phyloP scores from a whole-genome alignment of 2,797 vertebrate species.

The Ctenopoma kingsleyae region DNA sequence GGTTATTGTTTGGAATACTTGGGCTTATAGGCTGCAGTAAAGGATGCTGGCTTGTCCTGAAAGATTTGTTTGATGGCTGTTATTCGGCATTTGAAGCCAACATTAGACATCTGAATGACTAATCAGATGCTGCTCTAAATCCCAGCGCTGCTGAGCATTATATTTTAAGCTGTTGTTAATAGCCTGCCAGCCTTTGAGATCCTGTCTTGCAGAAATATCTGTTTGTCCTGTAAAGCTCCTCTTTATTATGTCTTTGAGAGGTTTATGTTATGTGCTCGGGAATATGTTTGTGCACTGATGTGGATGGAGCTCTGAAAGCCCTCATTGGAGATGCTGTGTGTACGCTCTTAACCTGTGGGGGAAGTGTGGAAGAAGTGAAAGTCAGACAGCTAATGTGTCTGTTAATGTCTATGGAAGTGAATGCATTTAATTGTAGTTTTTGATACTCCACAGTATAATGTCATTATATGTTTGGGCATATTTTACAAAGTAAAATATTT shows the following conservation, averaged over 20 bases:
- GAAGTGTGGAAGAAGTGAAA: slow-evolving; percentile 2
- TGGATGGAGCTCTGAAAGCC: neutral
- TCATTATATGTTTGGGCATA: too few species aligned
- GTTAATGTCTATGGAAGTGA: neutral
- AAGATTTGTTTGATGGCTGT: slow-evolving; percentile 45
- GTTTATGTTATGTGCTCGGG: slow-evolving; percentile 1
- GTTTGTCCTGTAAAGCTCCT: slow-evolving; percentile 4
- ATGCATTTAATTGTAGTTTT: neutral
- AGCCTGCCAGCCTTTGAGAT: slow-evolving; percentile 23
- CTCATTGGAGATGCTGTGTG: neutral
- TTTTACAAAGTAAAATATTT: too few species aligned
- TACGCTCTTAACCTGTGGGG: neutral
- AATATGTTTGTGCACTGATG: slow-evolving; percentile 2
- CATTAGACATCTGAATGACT: slow-evolving; percentile 49
- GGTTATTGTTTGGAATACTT: slow-evolving; percentile 56
- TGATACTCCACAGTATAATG: neutral
- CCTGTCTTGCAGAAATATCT: slow-evolving; percentile 34
- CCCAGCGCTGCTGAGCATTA: slow-evolving; percentile 12
- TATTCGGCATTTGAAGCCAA: slow-evolving; percentile 39
- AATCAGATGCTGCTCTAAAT: slow-evolving; percentile 44
- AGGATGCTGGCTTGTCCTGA: slow-evolving; percentile 54
- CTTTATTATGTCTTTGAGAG: slow-evolving; percentile 10
- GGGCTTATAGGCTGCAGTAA: slow-evolving; percentile 54
- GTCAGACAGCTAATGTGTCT: neutral
- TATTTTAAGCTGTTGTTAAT: slow-evolving; percentile 19